Evolutionary conservation across 23 tunicate genomes (phyloP).

Genomic region (Halocynthia roretzi): DNA sequence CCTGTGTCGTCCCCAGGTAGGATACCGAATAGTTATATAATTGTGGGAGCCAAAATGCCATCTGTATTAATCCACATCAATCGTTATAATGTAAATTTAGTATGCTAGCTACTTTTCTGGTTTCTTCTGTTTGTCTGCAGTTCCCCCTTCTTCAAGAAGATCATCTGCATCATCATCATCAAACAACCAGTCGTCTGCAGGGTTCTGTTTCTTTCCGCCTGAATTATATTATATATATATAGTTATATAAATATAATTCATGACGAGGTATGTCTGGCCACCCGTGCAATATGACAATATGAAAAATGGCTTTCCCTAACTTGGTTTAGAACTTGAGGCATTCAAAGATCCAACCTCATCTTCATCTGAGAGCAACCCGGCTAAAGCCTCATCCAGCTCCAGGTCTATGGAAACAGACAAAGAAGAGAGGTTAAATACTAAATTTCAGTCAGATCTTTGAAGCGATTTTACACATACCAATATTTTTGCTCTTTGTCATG

Average conservation of each 20-base stretch:
- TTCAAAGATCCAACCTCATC: neutral
- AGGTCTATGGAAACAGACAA: constrained; percentile 11
- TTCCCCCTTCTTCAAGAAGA: constrained; percentile 28
- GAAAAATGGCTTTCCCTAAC: neutral
- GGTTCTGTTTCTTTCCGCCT: constrained; percentile 5
- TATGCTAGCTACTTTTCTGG: neutral
- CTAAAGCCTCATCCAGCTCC: constrained; percentile 50
- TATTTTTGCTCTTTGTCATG: too few species aligned
- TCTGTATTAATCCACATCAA: too few species aligned
- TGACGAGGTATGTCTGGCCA: too few species aligned
- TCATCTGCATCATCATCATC: constrained; percentile 48
- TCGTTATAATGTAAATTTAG: too few species aligned
- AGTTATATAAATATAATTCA: too few species aligned
- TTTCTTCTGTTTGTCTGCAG: constrained; percentile 26
- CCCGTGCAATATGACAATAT: neutral
- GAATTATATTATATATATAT: neutral
- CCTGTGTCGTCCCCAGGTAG: too few species aligned
- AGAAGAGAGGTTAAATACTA: neutral
- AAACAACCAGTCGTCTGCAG: constrained; percentile 27
- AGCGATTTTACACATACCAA: too few species aligned
- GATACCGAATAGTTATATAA: too few species aligned
- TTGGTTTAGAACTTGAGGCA: neutral
- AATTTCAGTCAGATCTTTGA: neutral
- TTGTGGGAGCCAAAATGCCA: too few species aligned
- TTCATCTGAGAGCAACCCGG: constrained; percentile 40